Evolutionary conservation across 1,140 invertebrate genomes (phyloP), one percentile per base, ranked within the genome.

Genomic region (Heliconius hewitsoni): DNA sequence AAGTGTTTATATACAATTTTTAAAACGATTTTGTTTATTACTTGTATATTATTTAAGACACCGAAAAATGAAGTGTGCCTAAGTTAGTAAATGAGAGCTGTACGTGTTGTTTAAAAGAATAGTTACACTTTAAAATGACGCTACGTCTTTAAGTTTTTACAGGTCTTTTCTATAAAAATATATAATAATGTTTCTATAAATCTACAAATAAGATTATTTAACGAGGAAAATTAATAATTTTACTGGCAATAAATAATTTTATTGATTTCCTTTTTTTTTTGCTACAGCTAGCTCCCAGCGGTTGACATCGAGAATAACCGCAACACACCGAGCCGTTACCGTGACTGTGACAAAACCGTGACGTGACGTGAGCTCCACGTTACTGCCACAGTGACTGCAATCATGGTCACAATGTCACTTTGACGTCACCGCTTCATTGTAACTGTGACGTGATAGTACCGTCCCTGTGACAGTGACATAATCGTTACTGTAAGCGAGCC

Each of bases 231-330:
- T 3, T 52, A 52, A 5, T 52, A 5, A 18, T 52, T 52, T 52
- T 16, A 18, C 16, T 52, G 1, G 18, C 18, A 8, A 27, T 13
- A 30, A 1, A 66, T 30, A 27, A 66, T 66, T 30, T 9, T 23
- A 23, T 66, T 19, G 55, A 37, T 13, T 55, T 66, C 30, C 30
- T 30, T 30, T n/a, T 52, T 39, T 73, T 23, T 60, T 18, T 77
- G 6, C 6, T 82, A 19, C 81, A 84, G 83, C 73, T 70, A 79
- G 74, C 71, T 81, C 80, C 81, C 76, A 84, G 79, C 80, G 78
- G 78, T 81, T 80, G 80, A 79, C 73, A 81, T 72, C 77, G 78
- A 73, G 46, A 57, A 73, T 76, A 70, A 79, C 73, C 73, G 73
- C 73, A 30, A 23, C 72, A 50, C 72, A 42, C 39, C 73, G 73